phyloP scores from a whole-genome alignment of 2,797 vertebrate genomes.

The Novumbra hubbsi region DNA sequence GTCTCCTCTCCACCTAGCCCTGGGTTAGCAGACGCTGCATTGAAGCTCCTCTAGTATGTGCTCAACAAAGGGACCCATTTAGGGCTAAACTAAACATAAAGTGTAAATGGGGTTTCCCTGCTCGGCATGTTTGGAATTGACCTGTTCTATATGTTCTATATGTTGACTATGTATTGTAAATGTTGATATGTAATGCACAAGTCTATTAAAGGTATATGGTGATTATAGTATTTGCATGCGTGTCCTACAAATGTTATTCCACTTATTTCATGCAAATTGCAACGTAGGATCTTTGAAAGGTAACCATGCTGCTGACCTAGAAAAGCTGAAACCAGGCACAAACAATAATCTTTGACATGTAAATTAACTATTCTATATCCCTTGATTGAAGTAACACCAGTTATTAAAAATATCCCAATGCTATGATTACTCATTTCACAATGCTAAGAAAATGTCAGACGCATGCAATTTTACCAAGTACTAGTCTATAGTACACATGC shows the following conservation, averaged over 20 bases:
- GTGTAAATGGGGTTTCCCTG: slow-evolving; percentile 8
- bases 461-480: slow-evolving; percentile 28
- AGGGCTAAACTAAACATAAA: slow-evolving; percentile 47
- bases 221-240: not conserved
- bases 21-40: slow-evolving; percentile 55
- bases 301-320: slow-evolving; percentile 43
- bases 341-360: slow-evolving; percentile 33
- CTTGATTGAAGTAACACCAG: slow-evolving; percentile 41
- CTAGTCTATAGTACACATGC: not conserved
- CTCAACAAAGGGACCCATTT: slow-evolving; percentile 49
- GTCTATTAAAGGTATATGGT: slow-evolving; percentile 23
- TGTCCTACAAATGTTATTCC: not conserved
- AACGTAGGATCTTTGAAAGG: slow-evolving; percentile 27
- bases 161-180: slow-evolving; percentile 19
- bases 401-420: slow-evolving; percentile 38
- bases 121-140: slow-evolving; percentile 16
- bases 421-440: slow-evolving; percentile 46
- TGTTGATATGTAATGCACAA: slow-evolving; percentile 16
- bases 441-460: slow-evolving; percentile 38
- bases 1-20: slow-evolving; percentile 35
- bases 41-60: slow-evolving; percentile 43
- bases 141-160: slow-evolving; percentile 3
- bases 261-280: slow-evolving; percentile 28
- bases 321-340: slow-evolving; percentile 29
- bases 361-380: slow-evolving; percentile 37